Percentiles rank a stretch among this genome's conserved stretches.
phyloP scores from a whole-genome alignment of 2,797 vertebrate genomes.

The Anableps anableps region DNA sequence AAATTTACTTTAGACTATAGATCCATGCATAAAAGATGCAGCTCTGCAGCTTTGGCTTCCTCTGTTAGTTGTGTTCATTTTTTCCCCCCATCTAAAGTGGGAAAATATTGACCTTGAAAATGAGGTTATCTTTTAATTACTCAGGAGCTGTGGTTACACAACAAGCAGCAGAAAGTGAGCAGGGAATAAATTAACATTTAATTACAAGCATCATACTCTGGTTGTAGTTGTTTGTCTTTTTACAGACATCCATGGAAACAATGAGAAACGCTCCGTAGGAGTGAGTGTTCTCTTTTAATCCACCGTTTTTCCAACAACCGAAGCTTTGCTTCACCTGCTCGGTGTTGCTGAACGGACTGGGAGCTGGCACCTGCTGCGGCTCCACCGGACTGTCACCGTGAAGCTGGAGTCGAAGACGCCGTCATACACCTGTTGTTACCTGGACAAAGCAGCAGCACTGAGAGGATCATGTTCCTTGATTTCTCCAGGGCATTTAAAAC shows the following conservation, averaged over 20 bases:
- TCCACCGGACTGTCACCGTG: background rate
- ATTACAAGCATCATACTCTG: constrained; percentile 70
- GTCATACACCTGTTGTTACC: no score
- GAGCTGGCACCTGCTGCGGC: background rate
- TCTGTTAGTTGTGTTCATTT: constrained; percentile 49
- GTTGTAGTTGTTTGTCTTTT: constrained; percentile 60
- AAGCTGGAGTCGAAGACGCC: no score
- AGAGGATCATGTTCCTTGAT: no score
- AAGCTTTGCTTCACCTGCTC: background rate
- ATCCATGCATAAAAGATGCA: constrained; percentile 58
- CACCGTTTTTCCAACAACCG: constrained; percentile 22
- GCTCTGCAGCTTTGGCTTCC: constrained; percentile 20
- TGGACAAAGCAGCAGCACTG: no score
- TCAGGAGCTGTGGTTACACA: constrained; percentile 53
- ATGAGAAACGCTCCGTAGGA: constrained; percentile 5
- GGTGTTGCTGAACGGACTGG: constrained; percentile 14
- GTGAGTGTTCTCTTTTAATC: constrained; percentile 5
- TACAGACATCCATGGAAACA: constrained; percentile 5
- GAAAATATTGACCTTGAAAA: constrained; percentile 60
- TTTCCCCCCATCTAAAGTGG: constrained; percentile 42
- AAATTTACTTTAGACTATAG: constrained; percentile 47
- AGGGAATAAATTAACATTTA: constrained; percentile 67
- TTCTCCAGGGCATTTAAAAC: no score
- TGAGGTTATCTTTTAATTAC: constrained; percentile 72
- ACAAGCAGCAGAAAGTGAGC: constrained; percentile 47